Evolutionary conservation across 2,113 vertebrate species (phyloP).

Genomic region (Cryptomyrus ogoouensis): DNA sequence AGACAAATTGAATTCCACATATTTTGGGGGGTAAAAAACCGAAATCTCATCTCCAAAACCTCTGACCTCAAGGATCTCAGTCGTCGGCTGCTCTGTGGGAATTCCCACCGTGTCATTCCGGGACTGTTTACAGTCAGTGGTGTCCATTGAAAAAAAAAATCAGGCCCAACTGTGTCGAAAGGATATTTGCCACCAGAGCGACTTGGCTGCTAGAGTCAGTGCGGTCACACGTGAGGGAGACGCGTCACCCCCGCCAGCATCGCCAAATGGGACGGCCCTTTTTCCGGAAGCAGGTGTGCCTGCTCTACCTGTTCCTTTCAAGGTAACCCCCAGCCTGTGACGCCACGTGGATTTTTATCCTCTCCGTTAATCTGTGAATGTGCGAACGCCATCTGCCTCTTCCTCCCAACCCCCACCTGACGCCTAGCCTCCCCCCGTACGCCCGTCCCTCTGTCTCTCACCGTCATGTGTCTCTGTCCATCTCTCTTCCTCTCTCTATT

Average conservation of each 20-base stretch:
- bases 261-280: not conserved
- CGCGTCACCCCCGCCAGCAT: not conserved
- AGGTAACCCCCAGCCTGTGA: constrained; percentile 11
- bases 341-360: constrained; percentile 25
- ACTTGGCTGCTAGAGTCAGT: not conserved
- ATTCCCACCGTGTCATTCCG: not conserved
- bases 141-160: not conserved
- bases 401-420: constrained; percentile 27
- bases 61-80: not conserved
- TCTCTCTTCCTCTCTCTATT: not conserved
- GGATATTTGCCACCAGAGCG: not conserved
- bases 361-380: constrained; percentile 34
- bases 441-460: constrained; percentile 19
- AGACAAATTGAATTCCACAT: not conserved
- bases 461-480: constrained; percentile 22
- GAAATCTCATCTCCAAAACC: not conserved
- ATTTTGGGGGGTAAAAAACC: not conserved
- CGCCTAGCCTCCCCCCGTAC: constrained; percentile 12
- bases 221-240: not conserved
- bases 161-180: not conserved
- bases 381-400: constrained; percentile 35
- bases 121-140: not conserved
- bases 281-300: not conserved
- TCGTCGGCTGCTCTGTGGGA: not conserved
- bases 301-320: constrained; percentile 10